A percentile compares a stretch with the other conserved stretches of the same genome.
Conservation (phyloP, 2,113 vertebrate genomes). For the Archilochus colubris region DNA sequence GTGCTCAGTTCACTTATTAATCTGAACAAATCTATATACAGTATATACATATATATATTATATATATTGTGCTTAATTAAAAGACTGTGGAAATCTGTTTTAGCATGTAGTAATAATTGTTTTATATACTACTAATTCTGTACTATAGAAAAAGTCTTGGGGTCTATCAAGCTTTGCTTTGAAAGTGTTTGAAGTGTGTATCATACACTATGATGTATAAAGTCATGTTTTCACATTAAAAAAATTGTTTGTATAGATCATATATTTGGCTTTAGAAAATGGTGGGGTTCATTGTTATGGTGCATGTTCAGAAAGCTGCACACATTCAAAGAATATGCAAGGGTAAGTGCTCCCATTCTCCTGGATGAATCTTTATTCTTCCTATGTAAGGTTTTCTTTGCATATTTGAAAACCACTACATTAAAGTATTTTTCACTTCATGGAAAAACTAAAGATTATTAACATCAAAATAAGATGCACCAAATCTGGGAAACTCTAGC, state of each 20-base stretch:
- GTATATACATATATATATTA: conserved; percentile 28
- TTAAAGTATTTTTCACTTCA: background rate
- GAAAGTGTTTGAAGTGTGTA: conserved; percentile 57
- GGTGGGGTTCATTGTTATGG: background rate
- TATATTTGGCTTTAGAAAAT: conserved; percentile 60
- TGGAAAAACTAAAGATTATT: background rate
- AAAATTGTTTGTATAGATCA: conserved; percentile 49
- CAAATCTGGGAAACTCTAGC: background rate
- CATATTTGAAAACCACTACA: background rate
- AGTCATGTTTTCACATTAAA: conserved; percentile 65
- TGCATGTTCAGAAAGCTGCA: background rate
- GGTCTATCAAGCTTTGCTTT: conserved; percentile 48
- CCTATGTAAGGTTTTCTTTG: background rate
- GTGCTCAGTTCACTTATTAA: conserved; percentile 51
- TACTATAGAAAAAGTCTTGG: conserved; percentile 38
- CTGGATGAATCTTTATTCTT: background rate
- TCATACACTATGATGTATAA: conserved; percentile 41
- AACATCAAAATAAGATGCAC: background rate
- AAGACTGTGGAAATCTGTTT: conserved; percentile 60
- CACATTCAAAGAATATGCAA: background rate
- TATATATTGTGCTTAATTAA: conserved; percentile 70
- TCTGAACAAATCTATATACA: conserved; percentile 47
- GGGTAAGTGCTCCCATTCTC: background rate
- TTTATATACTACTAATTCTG: conserved; percentile 55
- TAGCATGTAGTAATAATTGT: conserved; percentile 56